These are phyloP conservation scores for Popillia japonica DNA, from an alignment of 1,140 invertebrate genomes.

Conservation along the genomic window DNA sequence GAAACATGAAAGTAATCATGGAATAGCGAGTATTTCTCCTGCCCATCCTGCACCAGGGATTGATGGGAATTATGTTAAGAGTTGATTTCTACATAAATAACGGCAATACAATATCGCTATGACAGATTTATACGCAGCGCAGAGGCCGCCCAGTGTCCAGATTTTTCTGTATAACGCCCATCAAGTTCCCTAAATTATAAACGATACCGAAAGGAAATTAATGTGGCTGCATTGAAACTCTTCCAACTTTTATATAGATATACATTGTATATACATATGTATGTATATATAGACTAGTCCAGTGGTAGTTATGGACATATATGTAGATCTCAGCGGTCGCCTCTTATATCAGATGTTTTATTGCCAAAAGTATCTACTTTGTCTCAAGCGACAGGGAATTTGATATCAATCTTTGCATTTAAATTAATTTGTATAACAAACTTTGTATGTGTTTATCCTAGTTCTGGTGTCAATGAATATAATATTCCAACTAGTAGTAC, in stretches of 20 bases:
- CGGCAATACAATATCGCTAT: constrained; percentile 56
- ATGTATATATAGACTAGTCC: not conserved
- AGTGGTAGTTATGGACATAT: not conserved
- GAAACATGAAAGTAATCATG: constrained; percentile 22
- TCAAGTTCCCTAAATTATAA: constrained; percentile 43
- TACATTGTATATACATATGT: not conserved
- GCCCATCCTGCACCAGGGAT: constrained; percentile 45
- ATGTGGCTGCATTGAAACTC: constrained; percentile 33
- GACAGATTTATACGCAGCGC: constrained; percentile 56
- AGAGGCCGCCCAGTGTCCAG: constrained; percentile 54
- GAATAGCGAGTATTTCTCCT: not conserved
- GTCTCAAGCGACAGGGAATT: too few relatives aligned
- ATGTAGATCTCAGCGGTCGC: too few relatives aligned
- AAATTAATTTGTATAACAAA: too few relatives aligned
- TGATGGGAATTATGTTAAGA: constrained; percentile 56
- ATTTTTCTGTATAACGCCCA: constrained; percentile 58
- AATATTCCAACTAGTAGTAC: too few relatives aligned
- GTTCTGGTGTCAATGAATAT: too few relatives aligned
- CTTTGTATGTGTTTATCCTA: too few relatives aligned
- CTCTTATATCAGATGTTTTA: too few relatives aligned
- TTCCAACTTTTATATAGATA: constrained; percentile 28
- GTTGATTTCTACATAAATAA: constrained; percentile 59
- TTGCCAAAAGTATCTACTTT: too few relatives aligned
- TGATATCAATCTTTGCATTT: too few relatives aligned
- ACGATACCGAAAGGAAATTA: constrained; percentile 39